These are phyloP conservation scores for Dipodomys stephensi DNA, from an alignment of 2,113 vertebrate genomes.

Conservation along the genomic window DNA sequence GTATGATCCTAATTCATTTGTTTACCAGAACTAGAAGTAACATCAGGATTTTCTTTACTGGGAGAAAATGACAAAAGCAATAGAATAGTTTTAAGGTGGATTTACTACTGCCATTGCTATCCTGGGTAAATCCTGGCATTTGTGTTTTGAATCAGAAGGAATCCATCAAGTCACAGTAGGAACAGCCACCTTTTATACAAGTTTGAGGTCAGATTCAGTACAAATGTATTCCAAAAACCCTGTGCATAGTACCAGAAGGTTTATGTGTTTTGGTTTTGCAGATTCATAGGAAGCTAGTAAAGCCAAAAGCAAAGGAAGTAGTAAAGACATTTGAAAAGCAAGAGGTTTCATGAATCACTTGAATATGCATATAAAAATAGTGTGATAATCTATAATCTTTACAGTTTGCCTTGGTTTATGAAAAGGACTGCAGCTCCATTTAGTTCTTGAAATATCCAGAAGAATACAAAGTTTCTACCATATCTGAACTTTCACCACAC, in stretches of 20 bases:
- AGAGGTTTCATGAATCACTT: neutral
- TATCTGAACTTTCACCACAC: neutral
- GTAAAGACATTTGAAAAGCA: neutral
- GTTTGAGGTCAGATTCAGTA: neutral
- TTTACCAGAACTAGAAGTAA: slow-evolving; percentile 43
- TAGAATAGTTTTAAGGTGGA: neutral
- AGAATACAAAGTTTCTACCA: neutral
- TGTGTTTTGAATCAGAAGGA: slow-evolving; percentile 44
- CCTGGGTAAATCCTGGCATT: neutral
- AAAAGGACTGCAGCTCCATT: neutral
- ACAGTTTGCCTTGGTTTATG: neutral
- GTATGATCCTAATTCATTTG: slow-evolving; percentile 41
- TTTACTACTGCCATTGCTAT: slow-evolving; percentile 10
- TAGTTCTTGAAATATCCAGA: neutral
- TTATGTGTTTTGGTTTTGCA: neutral
- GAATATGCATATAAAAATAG: neutral
- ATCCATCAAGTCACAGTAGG: neutral
- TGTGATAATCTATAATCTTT: neutral
- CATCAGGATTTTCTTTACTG: slow-evolving; percentile 40
- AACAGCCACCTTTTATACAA: neutral
- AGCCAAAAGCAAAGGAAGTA: neutral
- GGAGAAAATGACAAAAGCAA: slow-evolving; percentile 53
- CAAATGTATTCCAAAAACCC: neutral
- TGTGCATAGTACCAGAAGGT: neutral
- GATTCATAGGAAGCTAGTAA: neutral